Evolutionary conservation across 2,113 vertebrate species (phyloP), one percentile per base, ranked within the genome.

Genomic region (Sigmodon hispidus): DNA sequence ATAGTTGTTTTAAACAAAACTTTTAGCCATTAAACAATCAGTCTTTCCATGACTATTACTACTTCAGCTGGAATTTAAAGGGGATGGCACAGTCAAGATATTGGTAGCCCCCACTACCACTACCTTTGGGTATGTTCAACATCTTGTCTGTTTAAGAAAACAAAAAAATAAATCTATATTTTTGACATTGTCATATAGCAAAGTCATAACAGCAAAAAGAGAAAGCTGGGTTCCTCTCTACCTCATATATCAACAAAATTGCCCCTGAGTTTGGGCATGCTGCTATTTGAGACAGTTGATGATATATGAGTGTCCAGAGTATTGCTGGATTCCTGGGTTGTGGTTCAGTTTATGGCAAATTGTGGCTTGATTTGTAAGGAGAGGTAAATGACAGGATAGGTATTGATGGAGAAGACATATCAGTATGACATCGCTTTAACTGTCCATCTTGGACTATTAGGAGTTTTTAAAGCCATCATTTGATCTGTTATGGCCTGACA

Each of bases 191-290:
- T 93, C 72, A 67, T 92, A 88, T 13, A 94, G 65, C 57, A 90
- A 97, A 97, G 94, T 95, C 95, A 93, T n/a, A 94, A 73, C 43
- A 92, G 81, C 3, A 65, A 1, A 90, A 96, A 89, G 93, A 95
- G 85, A 77, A 61, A 94, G 69, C 72, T 81, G 48, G 90, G 81
- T 77, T 90, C 72, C 12, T 73, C 93, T 92, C 89, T 94, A 90
- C 59, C 59, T 92, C 95, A 93, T 96, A 73, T 48, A 97, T 98
- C 97, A 97, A 57, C 22, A 63, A 17, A 96, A 96, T 79, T 59
- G 94, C 90, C 92, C 79, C 61, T 92, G 90, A 96, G 92, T 96
- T 93, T 94, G 88, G 67, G 81, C 94, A 69, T 31, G 76, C 90
- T 92, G 76, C 86, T 94, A 63, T 92, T 83, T 36, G n/a, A 94